Conservation (phyloP, 2,888 invertebrate genomes). For the Liopterus haemorrhoidalis region DNA sequence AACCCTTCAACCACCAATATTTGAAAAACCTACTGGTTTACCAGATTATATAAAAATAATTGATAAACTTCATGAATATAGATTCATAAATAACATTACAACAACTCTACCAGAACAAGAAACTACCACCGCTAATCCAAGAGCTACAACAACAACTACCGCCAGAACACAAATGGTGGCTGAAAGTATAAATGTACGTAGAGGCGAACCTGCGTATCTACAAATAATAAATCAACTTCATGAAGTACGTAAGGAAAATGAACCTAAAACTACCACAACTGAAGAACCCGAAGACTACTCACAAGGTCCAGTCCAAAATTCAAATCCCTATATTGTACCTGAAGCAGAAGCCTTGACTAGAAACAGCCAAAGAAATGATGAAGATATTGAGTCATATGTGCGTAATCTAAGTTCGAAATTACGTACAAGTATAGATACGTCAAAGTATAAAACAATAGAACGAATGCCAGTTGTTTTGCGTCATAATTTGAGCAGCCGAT, state of each 20-base stretch:
- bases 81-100: slow-evolving; percentile 26
- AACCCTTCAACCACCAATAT: slow-evolving; percentile 29
- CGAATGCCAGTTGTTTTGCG: slow-evolving; percentile 30
- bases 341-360: slow-evolving; percentile 11
- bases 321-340: slow-evolving; percentile 13
- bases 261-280: slow-evolving; percentile 13
- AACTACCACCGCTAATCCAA: slow-evolving; percentile 27
- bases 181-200: slow-evolving; percentile 30
- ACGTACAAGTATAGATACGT: slow-evolving; percentile 41
- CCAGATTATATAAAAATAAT: slow-evolving; percentile 39
- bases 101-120: slow-evolving; percentile 31
- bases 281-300: not conserved
- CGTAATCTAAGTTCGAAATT: slow-evolving; percentile 12
- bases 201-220: slow-evolving; percentile 19
- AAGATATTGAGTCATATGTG: slow-evolving; percentile 1
- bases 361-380: slow-evolving; percentile 9
- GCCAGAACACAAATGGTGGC: slow-evolving; percentile 8
- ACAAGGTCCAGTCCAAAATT: slow-evolving; percentile 11
- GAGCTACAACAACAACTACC: slow-evolving; percentile 16
- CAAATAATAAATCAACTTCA: slow-evolving; percentile 20
- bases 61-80: slow-evolving; percentile 39
- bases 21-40: slow-evolving; percentile 40
- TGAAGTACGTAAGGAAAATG: slow-evolving; percentile 12
- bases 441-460: slow-evolving; percentile 44
- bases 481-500: slow-evolving; percentile 37